Evolutionary conservation across 2,888 invertebrate genomes (phyloP).

Genomic region (Coecobrya sp.): DNA sequence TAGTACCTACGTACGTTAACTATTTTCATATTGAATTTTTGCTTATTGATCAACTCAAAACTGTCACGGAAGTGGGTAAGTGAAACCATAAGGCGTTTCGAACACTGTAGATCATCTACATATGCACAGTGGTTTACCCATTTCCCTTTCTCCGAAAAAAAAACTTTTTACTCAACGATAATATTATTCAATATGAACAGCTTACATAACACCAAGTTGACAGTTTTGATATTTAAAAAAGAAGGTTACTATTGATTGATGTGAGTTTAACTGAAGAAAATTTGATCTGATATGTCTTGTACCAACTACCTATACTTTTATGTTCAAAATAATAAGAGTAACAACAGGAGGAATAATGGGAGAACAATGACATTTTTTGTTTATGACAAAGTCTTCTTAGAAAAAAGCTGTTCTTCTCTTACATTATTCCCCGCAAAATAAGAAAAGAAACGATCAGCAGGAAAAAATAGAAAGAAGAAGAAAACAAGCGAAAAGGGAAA

Average conservation of each 20-base stretch:
- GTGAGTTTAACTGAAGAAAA: conserved; percentile 1
- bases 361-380: conserved; percentile 28
- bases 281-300: conserved; percentile 5
- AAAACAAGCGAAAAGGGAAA: conserved; percentile 22
- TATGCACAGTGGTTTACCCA: neutral
- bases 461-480: neutral
- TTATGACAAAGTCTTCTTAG: neutral
- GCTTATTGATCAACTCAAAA: neutral
- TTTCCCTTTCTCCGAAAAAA: neutral
- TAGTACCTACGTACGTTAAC: no score
- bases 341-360: conserved; percentile 19
- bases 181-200: neutral
- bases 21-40: no score
- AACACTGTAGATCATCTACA: neutral
- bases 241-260: conserved; percentile 22
- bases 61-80: neutral
- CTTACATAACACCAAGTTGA: neutral
- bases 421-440: neutral
- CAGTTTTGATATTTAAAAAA: neutral
- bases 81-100: neutral
- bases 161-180: neutral
- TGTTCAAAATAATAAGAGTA: neutral
- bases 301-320: conserved; percentile 2
- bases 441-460: conserved; percentile 1
- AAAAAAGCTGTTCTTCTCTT: neutral